phyloP scores from a whole-genome alignment of 2,113 vertebrate species.

The Crotalus helleri region DNA sequence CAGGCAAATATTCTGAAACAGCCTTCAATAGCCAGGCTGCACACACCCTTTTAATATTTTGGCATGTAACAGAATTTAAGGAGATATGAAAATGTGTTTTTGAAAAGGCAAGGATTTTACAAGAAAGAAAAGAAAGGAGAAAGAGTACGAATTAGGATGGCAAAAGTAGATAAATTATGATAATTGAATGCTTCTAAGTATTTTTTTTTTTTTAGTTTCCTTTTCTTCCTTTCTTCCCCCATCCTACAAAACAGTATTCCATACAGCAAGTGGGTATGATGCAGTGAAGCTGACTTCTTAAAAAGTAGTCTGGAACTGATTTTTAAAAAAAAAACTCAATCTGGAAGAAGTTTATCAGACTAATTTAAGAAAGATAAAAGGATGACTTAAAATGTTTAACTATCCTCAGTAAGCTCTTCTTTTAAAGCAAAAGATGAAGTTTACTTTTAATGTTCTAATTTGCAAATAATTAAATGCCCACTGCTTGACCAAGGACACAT shows the following conservation, averaged over 20 bases:
- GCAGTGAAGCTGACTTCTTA: slow-evolving; percentile 20
- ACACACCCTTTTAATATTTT: slow-evolving; percentile 7
- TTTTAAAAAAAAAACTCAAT: neutral
- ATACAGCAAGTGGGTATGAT: slow-evolving; percentile 64
- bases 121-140: slow-evolving; percentile 60
- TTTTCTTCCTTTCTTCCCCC: slow-evolving; percentile 60
- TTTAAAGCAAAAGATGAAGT: neutral
- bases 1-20: slow-evolving; percentile 68
- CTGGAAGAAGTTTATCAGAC: neutral
- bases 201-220: slow-evolving; percentile 62
- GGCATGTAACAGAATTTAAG: slow-evolving; percentile 55
- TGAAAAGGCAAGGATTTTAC: slow-evolving; percentile 58
- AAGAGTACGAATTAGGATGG: slow-evolving; percentile 57
- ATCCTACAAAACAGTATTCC: slow-evolving; percentile 68
- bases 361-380: neutral
- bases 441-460: neutral
- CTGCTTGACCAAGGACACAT: neutral
- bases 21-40: slow-evolving; percentile 56
- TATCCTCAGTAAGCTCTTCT: neutral
- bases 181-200: slow-evolving; percentile 62
- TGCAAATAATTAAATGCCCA: neutral
- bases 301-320: slow-evolving; percentile 8
- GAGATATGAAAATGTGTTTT: slow-evolving; percentile 51
- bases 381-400: neutral
- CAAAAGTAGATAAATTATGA: slow-evolving; percentile 61